Conservation (phyloP, 2,888 invertebrate genomes). For the Agrotis puta region DNA sequence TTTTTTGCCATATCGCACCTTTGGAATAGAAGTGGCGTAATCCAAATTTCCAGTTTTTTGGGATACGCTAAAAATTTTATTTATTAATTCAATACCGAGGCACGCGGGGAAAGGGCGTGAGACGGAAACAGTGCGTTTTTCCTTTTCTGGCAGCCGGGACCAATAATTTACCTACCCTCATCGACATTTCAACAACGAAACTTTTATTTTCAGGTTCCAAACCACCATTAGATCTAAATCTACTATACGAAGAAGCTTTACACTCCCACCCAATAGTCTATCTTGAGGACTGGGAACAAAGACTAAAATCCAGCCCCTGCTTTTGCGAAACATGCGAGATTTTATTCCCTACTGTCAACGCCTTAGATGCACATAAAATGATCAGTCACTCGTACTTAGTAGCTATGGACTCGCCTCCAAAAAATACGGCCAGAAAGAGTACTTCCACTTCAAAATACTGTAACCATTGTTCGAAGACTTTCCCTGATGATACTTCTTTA, state of each 20-base stretch:
- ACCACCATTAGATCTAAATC: slow-evolving; percentile 32
- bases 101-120: too few relatives aligned
- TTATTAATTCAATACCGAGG: too few relatives aligned
- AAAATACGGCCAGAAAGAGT: slow-evolving; percentile 60
- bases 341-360: slow-evolving; percentile 75
- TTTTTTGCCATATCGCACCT: too few relatives aligned
- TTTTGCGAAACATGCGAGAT: slow-evolving; percentile 74
- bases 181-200: not conserved
- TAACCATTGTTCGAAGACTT: slow-evolving; percentile 74
- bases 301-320: slow-evolving; percentile 64
- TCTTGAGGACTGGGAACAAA: slow-evolving; percentile 73
- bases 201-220: slow-evolving; percentile 48
- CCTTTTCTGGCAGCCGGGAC: too few relatives aligned
- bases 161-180: too few relatives aligned
- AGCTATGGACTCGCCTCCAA: slow-evolving; percentile 52
- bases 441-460: slow-evolving; percentile 62
- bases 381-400: slow-evolving; percentile 74
- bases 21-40: too few relatives aligned
- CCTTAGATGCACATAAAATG: slow-evolving; percentile 77
- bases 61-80: too few relatives aligned
- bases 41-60: too few relatives aligned
- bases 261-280: slow-evolving; percentile 53
- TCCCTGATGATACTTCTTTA: slow-evolving; percentile 68
- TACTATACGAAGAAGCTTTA: slow-evolving; percentile 55
- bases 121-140: too few relatives aligned